These are phyloP conservation scores for Halictus ligatus DNA, from an alignment of 2,888 invertebrate species.

Conservation along the genomic window DNA sequence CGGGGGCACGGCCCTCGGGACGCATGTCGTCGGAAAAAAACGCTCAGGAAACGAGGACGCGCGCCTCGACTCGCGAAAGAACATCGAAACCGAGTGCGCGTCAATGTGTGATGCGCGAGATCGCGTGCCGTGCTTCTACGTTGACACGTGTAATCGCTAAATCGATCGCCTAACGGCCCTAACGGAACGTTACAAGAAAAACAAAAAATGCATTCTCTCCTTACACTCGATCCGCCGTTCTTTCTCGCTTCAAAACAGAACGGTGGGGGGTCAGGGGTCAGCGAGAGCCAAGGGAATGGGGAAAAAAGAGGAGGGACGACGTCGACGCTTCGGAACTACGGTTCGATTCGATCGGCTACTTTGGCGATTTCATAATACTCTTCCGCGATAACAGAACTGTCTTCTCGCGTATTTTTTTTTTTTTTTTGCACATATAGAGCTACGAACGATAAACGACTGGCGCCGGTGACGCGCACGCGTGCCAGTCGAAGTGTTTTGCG, in stretches of 20 bases:
- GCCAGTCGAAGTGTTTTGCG: background rate
- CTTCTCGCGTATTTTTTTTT: no score
- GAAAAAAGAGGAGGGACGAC: slow-evolving; percentile 28
- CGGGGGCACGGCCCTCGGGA: slow-evolving; percentile 1
- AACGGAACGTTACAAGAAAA: slow-evolving; percentile 24
- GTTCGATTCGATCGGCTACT: slow-evolving; percentile 41
- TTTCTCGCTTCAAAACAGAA: background rate
- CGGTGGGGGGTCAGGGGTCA: background rate
- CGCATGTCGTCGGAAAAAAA: background rate
- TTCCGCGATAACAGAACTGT: slow-evolving; percentile 26
- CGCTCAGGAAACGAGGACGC: background rate
- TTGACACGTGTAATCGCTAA: background rate
- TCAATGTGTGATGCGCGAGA: slow-evolving; percentile 14
- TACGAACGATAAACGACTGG: slow-evolving; percentile 17
- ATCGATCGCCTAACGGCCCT: background rate
- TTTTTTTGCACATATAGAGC: slow-evolving; percentile 21
- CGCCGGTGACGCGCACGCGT: background rate
- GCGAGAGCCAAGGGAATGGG: no score
- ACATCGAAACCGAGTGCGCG: slow-evolving; percentile 15
- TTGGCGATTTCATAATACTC: slow-evolving; percentile 58
- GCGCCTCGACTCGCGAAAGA: background rate
- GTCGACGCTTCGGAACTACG: slow-evolving; percentile 33
- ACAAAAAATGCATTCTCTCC: slow-evolving; percentile 12
- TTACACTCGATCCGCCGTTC: slow-evolving; percentile 6
- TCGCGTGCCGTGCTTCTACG: background rate